Conservation (phyloP, 2,888 invertebrate genomes). For the Dynastes grantii region DNA sequence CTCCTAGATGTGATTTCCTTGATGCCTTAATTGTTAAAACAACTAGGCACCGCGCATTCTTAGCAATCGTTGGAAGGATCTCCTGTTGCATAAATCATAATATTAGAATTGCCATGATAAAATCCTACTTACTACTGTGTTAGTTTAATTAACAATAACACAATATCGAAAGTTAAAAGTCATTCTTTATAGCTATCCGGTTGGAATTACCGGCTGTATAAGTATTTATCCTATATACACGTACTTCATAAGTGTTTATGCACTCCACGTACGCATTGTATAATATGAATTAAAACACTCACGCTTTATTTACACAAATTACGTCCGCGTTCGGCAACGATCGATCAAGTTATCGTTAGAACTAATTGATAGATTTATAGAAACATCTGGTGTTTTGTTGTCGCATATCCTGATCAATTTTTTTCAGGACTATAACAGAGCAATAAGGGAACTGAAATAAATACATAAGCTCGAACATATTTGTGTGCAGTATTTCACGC, state of each 20-base stretch:
- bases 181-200: constrained; percentile 45
- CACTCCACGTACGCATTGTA: constrained; percentile 21
- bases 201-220: constrained; percentile 39
- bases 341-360: constrained; percentile 29
- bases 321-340: constrained; percentile 28
- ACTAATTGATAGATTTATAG: constrained; percentile 4
- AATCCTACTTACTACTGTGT: neutral
- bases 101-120: neutral
- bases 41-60: too few species aligned
- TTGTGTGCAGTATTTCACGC: too few species aligned
- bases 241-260: neutral
- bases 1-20: too few species aligned
- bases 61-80: too few species aligned
- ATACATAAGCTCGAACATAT: too few species aligned
- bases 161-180: constrained; percentile 35
- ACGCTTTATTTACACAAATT: constrained; percentile 39
- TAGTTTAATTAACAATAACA: constrained; percentile 27
- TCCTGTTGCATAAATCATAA: neutral
- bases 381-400: constrained; percentile 33
- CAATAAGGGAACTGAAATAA: neutral
- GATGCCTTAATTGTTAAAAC: too few species aligned
- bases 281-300: constrained; percentile 32
- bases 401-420: constrained; percentile 33
- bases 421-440: neutral
- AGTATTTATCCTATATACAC: constrained; percentile 1